Conservation (phyloP, 2,113 vertebrate species). For the Parotia lawesii region DNA sequence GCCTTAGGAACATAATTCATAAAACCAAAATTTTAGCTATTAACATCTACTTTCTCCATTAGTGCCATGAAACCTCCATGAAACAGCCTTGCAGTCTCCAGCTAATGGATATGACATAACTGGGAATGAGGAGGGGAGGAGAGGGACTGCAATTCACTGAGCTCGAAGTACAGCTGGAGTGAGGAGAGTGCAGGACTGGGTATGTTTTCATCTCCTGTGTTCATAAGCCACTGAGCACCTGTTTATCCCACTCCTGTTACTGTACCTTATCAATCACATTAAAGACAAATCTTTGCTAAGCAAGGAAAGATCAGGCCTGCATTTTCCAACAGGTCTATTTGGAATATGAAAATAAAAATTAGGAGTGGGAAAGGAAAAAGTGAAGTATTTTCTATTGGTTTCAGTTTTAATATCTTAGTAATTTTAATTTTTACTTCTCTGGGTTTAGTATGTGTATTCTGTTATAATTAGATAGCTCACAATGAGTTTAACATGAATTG, state of each 20-base stretch:
- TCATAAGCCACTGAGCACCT: neutral
- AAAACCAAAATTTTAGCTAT: slow-evolving; percentile 8
- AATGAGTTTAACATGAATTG: neutral
- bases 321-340: neutral
- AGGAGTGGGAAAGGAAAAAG: neutral
- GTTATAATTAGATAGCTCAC: neutral
- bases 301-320: neutral
- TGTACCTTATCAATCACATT: neutral
- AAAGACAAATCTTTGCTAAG: neutral
- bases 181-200: neutral
- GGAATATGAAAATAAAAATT: neutral
- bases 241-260: neutral
- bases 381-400: neutral
- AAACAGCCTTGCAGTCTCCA: slow-evolving; percentile 8
- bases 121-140: neutral
- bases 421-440: neutral
- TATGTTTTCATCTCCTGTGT: neutral
- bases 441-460: neutral
- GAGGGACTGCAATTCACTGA: neutral
- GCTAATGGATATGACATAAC: neutral
- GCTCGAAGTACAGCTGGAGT: neutral
- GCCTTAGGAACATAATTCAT: slow-evolving; percentile 2
- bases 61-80: neutral
- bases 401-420: neutral
- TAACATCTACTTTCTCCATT: slow-evolving; percentile 22